Conservation (phyloP, 2,113 vertebrate species). For the Irena cyanogastra region DNA sequence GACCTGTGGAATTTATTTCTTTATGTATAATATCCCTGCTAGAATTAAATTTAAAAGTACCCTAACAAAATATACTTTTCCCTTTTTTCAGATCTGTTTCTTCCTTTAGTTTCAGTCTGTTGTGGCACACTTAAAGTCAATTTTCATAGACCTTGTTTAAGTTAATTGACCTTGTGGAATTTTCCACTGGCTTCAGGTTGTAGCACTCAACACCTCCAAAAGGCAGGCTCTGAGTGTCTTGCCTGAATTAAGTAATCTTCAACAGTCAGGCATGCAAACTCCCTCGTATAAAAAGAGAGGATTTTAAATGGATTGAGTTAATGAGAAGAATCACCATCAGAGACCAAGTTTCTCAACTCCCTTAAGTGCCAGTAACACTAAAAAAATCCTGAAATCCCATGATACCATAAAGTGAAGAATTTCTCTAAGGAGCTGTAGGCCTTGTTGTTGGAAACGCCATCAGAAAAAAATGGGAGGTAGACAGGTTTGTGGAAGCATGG, state of each 20-base stretch:
- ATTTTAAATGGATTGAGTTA: neutral
- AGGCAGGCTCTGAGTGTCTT: neutral
- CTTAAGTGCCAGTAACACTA: neutral
- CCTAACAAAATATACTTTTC: neutral
- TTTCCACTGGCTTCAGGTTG: neutral
- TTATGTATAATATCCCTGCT: neutral
- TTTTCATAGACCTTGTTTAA: neutral
- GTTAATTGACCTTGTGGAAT: neutral
- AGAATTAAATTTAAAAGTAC: neutral
- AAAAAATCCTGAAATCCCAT: neutral
- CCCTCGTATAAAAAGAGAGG: accelerated
- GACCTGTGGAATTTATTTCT: neutral
- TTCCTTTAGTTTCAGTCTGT: neutral
- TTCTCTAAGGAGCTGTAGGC: neutral
- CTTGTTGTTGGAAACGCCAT: neutral
- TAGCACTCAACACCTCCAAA: neutral
- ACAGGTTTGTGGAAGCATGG: neutral
- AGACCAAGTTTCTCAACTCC: neutral
- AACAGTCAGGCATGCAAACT: neutral
- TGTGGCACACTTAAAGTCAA: neutral
- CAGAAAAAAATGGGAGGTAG: neutral
- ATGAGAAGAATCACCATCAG: neutral
- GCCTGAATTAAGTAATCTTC: neutral
- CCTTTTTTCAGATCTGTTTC: neutral
- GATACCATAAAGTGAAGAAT: neutral